phyloP scores from a whole-genome alignment of 2,888 invertebrate species.

The Trachelus iudaicus region DNA sequence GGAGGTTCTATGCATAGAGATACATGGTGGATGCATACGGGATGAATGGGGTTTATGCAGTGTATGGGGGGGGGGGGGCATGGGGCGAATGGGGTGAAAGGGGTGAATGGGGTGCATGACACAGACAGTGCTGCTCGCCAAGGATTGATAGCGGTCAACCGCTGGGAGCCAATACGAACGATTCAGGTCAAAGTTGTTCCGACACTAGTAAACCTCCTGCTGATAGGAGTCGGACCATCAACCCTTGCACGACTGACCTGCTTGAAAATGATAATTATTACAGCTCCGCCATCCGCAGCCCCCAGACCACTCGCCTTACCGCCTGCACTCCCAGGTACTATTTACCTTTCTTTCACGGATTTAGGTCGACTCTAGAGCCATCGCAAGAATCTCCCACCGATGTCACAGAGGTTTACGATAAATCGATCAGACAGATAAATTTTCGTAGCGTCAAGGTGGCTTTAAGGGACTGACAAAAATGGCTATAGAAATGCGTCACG shows the following conservation, averaged over 20 bases:
- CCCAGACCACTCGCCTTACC: not conserved
- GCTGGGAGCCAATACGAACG: constrained; percentile 43
- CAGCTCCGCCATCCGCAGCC: not conserved
- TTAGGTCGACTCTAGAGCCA: not conserved
- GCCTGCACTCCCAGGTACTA: not conserved
- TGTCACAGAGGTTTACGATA: not conserved
- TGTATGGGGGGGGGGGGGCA: not conserved
- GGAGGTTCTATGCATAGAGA: not conserved
- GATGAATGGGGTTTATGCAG: not conserved
- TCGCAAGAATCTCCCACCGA: not conserved
- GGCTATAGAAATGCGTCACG: not conserved
- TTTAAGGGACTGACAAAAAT: not conserved
- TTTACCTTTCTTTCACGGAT: not conserved
- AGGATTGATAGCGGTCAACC: constrained; percentile 43
- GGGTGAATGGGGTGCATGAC: constrained; percentile 12
- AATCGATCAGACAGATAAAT: not conserved
- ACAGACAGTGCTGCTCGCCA: constrained; percentile 34
- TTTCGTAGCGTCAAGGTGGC: not conserved
- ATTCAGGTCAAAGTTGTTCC: constrained; percentile 60
- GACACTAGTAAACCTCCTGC: constrained; percentile 34
- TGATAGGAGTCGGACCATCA: constrained; percentile 38
- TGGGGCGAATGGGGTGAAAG: not conserved
- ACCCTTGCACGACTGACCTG: constrained; percentile 47
- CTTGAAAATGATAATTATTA: constrained; percentile 43
- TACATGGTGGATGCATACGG: not conserved